Percentiles rank a stretch among this genome's conserved stretches.
Evolutionary conservation across 2,113 vertebrate genomes (phyloP).

Genomic region (Aix galericulata): DNA sequence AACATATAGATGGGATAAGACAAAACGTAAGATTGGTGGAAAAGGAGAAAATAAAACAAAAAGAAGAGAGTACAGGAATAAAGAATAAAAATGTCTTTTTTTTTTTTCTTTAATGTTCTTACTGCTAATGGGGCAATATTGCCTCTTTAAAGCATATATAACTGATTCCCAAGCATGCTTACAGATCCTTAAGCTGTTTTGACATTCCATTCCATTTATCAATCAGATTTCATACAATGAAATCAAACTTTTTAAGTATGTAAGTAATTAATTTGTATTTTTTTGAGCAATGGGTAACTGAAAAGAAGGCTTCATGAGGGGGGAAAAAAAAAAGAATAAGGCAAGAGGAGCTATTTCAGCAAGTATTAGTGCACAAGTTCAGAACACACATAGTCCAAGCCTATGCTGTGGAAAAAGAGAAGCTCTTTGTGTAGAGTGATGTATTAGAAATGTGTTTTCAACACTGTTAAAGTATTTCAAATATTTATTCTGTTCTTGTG

Average conservation of each 20-base stretch:
- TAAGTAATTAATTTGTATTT: not conserved
- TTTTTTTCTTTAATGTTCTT: not conserved
- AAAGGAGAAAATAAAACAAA: not conserved
- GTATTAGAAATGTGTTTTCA: not conserved
- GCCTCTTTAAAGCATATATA: not conserved
- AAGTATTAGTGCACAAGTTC: not conserved
- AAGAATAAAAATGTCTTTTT: not conserved
- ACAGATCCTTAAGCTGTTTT: not conserved
- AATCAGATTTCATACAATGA: not conserved
- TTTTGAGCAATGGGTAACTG: not conserved
- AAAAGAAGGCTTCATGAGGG: not conserved
- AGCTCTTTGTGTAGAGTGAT: not conserved
- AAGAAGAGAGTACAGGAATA: not conserved
- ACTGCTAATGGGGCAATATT: not conserved
- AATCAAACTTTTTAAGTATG: not conserved
- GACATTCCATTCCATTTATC: not conserved
- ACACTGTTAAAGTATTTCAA: not conserved
- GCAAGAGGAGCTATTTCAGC: not conserved
- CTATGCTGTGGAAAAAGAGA: not conserved
- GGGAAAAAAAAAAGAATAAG: not conserved
- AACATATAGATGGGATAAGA: not conserved
- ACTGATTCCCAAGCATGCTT: not conserved
- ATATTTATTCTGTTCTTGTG: not conserved
- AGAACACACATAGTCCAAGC: rapidly evolving
- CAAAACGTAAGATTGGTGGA: not conserved